phyloP scores from a whole-genome alignment of 2,888 invertebrate genomes.

The Trilocha varians region DNA sequence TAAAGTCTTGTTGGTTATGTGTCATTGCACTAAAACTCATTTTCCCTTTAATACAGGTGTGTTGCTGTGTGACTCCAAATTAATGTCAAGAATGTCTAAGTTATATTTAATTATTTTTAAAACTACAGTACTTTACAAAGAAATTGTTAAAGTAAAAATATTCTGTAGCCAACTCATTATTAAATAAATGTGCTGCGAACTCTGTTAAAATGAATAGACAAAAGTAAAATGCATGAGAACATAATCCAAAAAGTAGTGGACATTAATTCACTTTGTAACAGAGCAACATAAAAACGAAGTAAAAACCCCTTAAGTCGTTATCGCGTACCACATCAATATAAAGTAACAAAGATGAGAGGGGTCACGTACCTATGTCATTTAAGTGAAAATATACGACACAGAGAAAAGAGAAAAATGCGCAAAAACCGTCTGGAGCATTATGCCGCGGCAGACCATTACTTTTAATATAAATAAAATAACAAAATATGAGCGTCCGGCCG shows the following conservation, averaged over 20 bases:
- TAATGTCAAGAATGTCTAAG: too few relatives aligned
- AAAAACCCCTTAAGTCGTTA: constrained; percentile 24
- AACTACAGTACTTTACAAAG: too few relatives aligned
- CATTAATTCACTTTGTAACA: neutral
- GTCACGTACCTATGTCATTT: constrained; percentile 66
- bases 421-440: constrained; percentile 66
- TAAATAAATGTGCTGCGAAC: too few relatives aligned
- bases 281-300: constrained; percentile 1
- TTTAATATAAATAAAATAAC: constrained; percentile 74
- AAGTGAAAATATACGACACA: constrained; percentile 70
- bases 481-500: constrained; percentile 73
- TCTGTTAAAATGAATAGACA: too few relatives aligned
- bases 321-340: constrained; percentile 34
- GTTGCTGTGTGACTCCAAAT: too few relatives aligned
- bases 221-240: neutral
- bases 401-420: constrained; percentile 65
- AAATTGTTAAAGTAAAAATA: too few relatives aligned
- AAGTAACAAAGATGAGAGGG: constrained; percentile 52
- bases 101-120: too few relatives aligned
- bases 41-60: too few relatives aligned
- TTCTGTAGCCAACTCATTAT: too few relatives aligned
- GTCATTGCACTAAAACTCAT: too few relatives aligned
- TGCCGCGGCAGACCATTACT: constrained; percentile 66
- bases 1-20: too few relatives aligned
- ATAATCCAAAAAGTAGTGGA: neutral